Conservation (phyloP, 2,888 invertebrate genomes). For the Drosophila vallismaia region DNA sequence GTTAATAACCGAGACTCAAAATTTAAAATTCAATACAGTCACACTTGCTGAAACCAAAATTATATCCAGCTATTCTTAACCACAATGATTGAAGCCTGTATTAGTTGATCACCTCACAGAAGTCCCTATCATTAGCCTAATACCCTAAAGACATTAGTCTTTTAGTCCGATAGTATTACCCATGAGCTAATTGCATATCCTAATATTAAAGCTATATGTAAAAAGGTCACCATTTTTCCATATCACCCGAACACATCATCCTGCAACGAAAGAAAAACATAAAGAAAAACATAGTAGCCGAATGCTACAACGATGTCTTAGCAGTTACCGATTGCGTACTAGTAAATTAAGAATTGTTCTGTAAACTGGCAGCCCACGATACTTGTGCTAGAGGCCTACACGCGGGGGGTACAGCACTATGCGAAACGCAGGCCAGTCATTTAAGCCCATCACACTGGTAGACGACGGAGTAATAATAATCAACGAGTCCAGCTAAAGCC, state of each 20-base stretch:
- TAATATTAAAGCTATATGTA: not conserved
- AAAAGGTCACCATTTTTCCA: not conserved
- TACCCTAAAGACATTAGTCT: slow-evolving; percentile 6
- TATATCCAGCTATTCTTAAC: no score
- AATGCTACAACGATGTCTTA: slow-evolving; percentile 10
- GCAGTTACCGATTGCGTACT: slow-evolving; percentile 9
- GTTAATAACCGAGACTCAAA: slow-evolving; percentile 2
- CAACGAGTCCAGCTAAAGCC: not conserved
- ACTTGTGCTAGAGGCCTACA: slow-evolving; percentile 25
- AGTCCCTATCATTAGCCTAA: no score
- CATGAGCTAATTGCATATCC: slow-evolving; percentile 6
- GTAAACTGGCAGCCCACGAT: slow-evolving; percentile 23
- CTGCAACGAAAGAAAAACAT: slow-evolving; percentile 32
- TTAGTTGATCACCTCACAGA: no score
- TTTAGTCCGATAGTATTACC: slow-evolving; percentile 5
- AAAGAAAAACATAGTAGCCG: slow-evolving; percentile 26
- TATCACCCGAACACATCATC: slow-evolving; percentile 11
- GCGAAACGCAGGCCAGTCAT: no score
- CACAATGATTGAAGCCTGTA: no score
- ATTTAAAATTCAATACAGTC: slow-evolving; percentile 5
- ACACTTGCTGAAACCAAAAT: not conserved
- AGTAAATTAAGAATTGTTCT: slow-evolving; percentile 21
- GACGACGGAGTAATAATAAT: slow-evolving; percentile 14
- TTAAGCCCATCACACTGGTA: not conserved
- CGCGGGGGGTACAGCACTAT: slow-evolving; percentile 20